These are phyloP conservation scores for Myiotriccus ornatus DNA, from an alignment of 2,797 vertebrate genomes.

Conservation along the genomic window DNA sequence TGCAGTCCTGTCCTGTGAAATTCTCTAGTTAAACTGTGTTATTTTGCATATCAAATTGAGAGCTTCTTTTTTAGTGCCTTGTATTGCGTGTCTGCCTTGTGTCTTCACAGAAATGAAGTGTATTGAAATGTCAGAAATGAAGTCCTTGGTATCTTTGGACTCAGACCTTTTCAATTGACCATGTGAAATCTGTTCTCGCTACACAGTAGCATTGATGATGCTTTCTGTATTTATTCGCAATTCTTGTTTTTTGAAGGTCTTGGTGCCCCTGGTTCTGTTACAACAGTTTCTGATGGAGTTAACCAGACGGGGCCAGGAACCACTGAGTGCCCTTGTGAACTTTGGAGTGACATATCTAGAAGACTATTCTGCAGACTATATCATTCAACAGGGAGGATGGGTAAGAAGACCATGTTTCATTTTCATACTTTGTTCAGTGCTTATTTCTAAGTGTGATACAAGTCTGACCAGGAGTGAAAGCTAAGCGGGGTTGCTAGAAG, in stretches of 20 bases:
- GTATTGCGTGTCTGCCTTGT: neutral
- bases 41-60: neutral
- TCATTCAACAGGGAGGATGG: slow-evolving; percentile 94
- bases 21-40: neutral
- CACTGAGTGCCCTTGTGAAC: slow-evolving; percentile 77
- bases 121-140: too few species aligned
- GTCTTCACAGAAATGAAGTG: neutral
- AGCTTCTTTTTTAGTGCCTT: neutral
- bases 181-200: neutral
- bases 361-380: slow-evolving; percentile 83
- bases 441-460: neutral
- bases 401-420: slow-evolving; percentile 75
- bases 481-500: neutral
- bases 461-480: neutral
- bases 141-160: neutral
- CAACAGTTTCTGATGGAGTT: slow-evolving; percentile 81
- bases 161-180: neutral
- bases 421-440: neutral
- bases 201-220: neutral
- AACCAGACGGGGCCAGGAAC: slow-evolving; percentile 74
- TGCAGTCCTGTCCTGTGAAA: neutral
- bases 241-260: slow-evolving; percentile 76
- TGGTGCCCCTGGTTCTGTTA: slow-evolving; percentile 89
- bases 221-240: neutral
- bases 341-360: slow-evolving; percentile 86